Conservation (phyloP, 2,888 invertebrate genomes). For the Pollenia amentaria region DNA sequence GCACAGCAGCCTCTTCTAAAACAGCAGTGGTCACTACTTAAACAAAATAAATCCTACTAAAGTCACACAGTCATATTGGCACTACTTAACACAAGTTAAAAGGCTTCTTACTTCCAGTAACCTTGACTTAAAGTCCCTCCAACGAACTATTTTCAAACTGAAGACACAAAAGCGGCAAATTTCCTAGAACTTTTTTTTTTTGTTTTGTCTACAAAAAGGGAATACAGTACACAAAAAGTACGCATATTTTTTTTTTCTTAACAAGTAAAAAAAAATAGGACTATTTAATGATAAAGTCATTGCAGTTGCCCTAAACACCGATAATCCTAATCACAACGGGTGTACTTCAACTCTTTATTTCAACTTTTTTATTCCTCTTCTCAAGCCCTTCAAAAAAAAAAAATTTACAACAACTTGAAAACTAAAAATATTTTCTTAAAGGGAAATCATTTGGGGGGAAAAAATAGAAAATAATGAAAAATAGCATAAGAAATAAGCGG, state of each 20-base stretch:
- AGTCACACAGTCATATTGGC: neutral
- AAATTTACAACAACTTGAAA: slow-evolving; percentile 3
- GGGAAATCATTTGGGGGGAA: slow-evolving; percentile 1
- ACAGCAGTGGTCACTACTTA: slow-evolving; percentile 39
- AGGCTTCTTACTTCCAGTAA: slow-evolving; percentile 41
- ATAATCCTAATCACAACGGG: slow-evolving; percentile 74
- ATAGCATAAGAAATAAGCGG: slow-evolving; percentile 32
- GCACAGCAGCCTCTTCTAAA: slow-evolving; percentile 38
- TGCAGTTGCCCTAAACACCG: slow-evolving; percentile 71
- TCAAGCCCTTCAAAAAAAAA: slow-evolving; percentile 9
- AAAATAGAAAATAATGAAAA: neutral
- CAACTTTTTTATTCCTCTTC: neutral
- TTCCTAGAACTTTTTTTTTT: neutral
- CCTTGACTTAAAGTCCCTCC: slow-evolving; percentile 72
- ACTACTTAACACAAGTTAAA: slow-evolving; percentile 43
- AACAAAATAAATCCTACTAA: slow-evolving; percentile 45
- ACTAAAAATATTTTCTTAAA: slow-evolving; percentile 39
- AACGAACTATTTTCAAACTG: slow-evolving; percentile 13
- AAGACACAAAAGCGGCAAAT: slow-evolving; percentile 41
- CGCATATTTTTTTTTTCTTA: slow-evolving; percentile 31
- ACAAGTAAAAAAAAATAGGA: slow-evolving; percentile 11
- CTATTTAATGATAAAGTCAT: slow-evolving; percentile 73
- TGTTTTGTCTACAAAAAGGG: neutral
- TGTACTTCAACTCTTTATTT: slow-evolving; percentile 51
- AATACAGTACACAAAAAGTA: slow-evolving; percentile 19